Conservation (phyloP, 2,113 vertebrate species). For the Engraulis encrasicolus region DNA sequence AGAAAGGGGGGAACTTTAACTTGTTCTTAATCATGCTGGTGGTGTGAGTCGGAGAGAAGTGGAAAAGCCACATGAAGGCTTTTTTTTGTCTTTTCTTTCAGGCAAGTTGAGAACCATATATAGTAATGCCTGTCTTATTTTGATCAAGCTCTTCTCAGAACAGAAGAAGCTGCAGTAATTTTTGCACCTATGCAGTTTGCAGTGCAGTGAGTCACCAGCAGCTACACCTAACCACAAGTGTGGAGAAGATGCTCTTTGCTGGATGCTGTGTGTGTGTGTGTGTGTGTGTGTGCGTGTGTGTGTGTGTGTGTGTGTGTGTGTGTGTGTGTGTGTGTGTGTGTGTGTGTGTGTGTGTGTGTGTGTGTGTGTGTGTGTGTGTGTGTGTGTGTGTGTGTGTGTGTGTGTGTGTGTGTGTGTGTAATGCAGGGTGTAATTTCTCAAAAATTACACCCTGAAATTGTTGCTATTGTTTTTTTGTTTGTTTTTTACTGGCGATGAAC, state of each 20-base stretch:
- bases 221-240: neutral
- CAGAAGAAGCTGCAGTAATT: neutral
- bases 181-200: neutral
- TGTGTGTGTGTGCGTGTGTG: neutral
- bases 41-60: neutral
- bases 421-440: no score
- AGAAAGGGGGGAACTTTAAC: neutral
- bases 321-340: no score
- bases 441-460: no score
- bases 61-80: neutral
- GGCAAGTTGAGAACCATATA: neutral
- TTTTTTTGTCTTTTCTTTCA: no score
- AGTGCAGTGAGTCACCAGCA: neutral
- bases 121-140: neutral
- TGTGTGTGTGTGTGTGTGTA: no score
- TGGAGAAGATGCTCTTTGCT: constrained; percentile 3
- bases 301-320: no score
- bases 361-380: no score
- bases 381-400: no score
- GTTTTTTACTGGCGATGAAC: no score
- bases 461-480: no score
- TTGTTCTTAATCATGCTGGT: neutral
- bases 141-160: neutral
- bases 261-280: constrained; percentile 27
- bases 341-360: no score